Base-by-base conservation (phyloP, 2,888 invertebrate species). In the Serrognathus titanus region DNA sequence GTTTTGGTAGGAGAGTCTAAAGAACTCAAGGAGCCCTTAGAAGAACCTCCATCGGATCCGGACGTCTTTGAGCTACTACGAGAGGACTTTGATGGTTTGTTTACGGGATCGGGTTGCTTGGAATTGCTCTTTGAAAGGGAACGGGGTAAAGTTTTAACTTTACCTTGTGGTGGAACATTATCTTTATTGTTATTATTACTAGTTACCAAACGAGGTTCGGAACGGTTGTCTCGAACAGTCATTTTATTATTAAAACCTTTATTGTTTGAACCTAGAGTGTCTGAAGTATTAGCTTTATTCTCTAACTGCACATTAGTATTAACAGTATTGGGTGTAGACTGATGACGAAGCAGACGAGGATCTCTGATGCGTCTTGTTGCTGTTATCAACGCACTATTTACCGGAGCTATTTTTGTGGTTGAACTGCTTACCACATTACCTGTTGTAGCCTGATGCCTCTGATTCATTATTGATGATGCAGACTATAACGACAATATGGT, bases 401-500 rank as follows among this genome's bases (percentile, higher is more conserved):
- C 79, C 3, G 85, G 85, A 60, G 82, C 79, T 53, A 85, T 84
- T 66, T 82, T 80, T 39, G 79, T 72, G 9, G 74, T 60, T 40
- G 58, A 40, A 10, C 59, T 61, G 37, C 13, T 63, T 55, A 36
- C 57, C 55, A 43, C 58, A 58, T 62, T 66, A 43, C 51, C 62
- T 63, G 55, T 69, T 71, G n/a, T 37, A n/a, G 13, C 36, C 10
- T 57, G 60, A 8, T 56, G 20, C 48, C 57, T 63, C 47, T 58
- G 53, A 40, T 54, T 61, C 50, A 58, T 51, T 37, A 55, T 11
- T 48, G 46, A 40, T 9, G 58, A 40, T 12, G 31, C 20, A 41
- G 39, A 11, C 58, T 61, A 3, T 4, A 7, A 31, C 5, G 4
- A 31, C 24, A 31, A 31, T 31, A 31, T 6, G 24, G 1, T 6